Evolutionary conservation across 2,888 invertebrate species (phyloP).

Genomic region (Erpobdella octoculata): DNA sequence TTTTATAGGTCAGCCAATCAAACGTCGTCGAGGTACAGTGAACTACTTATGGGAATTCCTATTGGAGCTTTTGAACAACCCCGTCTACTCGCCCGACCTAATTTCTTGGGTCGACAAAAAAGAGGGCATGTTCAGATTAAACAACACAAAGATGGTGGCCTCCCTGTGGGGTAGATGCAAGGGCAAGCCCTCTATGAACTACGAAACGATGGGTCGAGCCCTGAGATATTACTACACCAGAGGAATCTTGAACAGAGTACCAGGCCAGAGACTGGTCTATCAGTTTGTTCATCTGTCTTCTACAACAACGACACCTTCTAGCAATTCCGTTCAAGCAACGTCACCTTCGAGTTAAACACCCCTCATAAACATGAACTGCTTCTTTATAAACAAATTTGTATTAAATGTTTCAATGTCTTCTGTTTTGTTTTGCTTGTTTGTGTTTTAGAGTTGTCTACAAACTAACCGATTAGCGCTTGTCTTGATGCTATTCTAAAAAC

Average conservation of each 20-base stretch:
- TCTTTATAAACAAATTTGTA: too few species aligned
- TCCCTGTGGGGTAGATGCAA: conserved; percentile 28
- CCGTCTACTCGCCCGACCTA: background rate
- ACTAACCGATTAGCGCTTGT: too few species aligned
- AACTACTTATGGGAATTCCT: conserved; percentile 30
- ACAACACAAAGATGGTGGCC: conserved; percentile 27
- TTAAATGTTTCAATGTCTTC: too few species aligned
- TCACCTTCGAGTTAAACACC: too few species aligned
- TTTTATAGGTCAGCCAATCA: background rate
- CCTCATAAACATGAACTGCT: too few species aligned
- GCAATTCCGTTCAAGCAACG: background rate
- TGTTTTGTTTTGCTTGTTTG: too few species aligned
- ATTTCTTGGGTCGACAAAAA: conserved; percentile 27
- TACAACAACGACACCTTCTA: background rate
- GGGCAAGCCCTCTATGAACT: conserved; percentile 26
- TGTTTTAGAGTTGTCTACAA: too few species aligned
- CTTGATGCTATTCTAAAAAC: too few species aligned
- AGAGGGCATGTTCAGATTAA: conserved; percentile 24
- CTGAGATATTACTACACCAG: conserved; percentile 29
- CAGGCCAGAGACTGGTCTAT: conserved; percentile 23
- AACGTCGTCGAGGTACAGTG: background rate
- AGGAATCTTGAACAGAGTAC: conserved; percentile 17
- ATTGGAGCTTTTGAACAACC: conserved; percentile 24
- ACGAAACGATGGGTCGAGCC: conserved; percentile 29
- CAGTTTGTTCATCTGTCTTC: conserved; percentile 13